Percentiles rank a stretch among this genome's conserved stretches.
Conservation (phyloP, 2,888 invertebrate genomes). For the Antitype chi region DNA sequence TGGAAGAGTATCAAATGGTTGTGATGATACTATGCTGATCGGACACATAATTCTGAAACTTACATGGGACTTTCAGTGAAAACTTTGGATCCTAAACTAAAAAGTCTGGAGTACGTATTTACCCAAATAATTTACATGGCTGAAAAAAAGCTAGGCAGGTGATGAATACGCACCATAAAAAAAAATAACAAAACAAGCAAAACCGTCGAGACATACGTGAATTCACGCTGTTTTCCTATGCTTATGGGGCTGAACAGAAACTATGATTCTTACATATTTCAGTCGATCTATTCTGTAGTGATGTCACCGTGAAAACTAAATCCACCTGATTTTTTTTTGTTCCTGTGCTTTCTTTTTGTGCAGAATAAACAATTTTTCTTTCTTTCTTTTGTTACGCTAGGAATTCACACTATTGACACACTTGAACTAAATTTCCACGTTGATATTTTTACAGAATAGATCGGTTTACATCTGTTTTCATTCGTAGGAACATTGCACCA, state of each 20-base stretch:
- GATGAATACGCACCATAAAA: neutral
- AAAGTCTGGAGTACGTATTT: neutral
- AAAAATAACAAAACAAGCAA: neutral
- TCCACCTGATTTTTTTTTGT: too few species aligned
- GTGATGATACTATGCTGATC: neutral
- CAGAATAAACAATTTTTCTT: too few species aligned
- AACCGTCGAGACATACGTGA: neutral
- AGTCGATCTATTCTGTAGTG: neutral
- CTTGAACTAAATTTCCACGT: too few species aligned
- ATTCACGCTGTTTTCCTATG: neutral
- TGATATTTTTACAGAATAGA: neutral
- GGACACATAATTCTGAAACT: neutral
- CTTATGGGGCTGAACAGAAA: neutral
- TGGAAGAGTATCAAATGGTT: too few species aligned
- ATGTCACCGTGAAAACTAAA: neutral
- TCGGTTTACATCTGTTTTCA: neutral
- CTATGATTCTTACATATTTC: too few species aligned
- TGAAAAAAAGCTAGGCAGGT: too few species aligned
- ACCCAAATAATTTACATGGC: neutral
- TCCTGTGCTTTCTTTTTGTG: too few species aligned
- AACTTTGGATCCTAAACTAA: neutral
- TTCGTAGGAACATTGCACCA: neutral
- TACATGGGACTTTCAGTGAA: neutral
- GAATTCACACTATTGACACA: too few species aligned
- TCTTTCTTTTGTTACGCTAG: too few species aligned